These are phyloP conservation scores for Leptonema lineaticorne DNA, from an alignment of 1,140 invertebrate genomes.

Conservation along the genomic window DNA sequence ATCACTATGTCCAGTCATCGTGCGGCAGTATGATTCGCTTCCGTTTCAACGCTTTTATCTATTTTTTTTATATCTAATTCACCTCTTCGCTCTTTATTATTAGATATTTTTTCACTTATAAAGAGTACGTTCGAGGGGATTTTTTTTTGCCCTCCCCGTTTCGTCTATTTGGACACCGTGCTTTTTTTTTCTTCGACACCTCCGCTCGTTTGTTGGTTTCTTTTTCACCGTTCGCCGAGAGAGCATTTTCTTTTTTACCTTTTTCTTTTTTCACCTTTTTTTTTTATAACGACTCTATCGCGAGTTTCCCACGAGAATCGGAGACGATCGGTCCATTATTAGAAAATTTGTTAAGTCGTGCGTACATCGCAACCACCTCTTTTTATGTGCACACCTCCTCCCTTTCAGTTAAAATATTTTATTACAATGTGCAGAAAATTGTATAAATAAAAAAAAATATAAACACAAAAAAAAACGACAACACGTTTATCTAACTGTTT, in stretches of 20 bases:
- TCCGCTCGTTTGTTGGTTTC: too few species aligned
- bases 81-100: too few species aligned
- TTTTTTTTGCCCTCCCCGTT: background rate
- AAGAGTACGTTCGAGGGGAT: background rate
- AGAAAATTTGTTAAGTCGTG: constrained; percentile 10
- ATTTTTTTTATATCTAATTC: too few species aligned
- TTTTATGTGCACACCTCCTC: too few species aligned
- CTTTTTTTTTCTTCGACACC: background rate
- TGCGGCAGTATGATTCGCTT: background rate
- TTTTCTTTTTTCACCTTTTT: too few species aligned
- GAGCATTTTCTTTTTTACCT: constrained; percentile 1
- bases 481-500: background rate
- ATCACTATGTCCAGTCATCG: constrained; percentile 3
- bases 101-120: too few species aligned
- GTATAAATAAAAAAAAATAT: too few species aligned
- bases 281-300: constrained; percentile 14
- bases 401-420: too few species aligned
- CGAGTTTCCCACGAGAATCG: constrained; percentile 15
- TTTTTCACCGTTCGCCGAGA: too few species aligned
- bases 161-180: background rate
- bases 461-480: background rate
- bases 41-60: background rate
- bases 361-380: background rate
- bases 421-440: too few species aligned
- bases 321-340: background rate